These are phyloP conservation scores for Corydoras sp. DNA, from an alignment of 2,113 vertebrate genomes.

Conservation along the genomic window DNA sequence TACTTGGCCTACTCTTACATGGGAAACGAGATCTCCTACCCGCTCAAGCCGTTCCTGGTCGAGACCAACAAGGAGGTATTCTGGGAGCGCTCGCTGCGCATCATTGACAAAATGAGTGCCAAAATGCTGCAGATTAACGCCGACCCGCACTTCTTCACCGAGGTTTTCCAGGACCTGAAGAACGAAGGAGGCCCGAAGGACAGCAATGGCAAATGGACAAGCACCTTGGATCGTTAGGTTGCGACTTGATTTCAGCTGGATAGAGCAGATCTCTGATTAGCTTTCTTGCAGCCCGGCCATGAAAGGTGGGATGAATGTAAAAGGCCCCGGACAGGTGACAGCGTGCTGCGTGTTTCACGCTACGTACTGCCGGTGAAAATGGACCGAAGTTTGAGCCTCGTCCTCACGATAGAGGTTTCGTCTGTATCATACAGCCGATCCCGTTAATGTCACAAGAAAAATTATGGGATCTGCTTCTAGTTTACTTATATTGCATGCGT, in stretches of 20 bases:
- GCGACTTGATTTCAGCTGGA: slow-evolving; percentile 12
- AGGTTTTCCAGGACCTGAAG: slow-evolving; percentile 91
- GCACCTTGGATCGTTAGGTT: slow-evolving; percentile 80
- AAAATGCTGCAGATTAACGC: slow-evolving; percentile 88
- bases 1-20: slow-evolving; percentile 91
- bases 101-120: slow-evolving; percentile 80
- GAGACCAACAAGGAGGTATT: slow-evolving; percentile 86
- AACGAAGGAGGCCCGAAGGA: slow-evolving; percentile 74
- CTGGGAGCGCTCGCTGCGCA: slow-evolving; percentile 83
- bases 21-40: slow-evolving; percentile 93
- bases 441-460: slow-evolving; percentile 51
- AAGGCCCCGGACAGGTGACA: slow-evolving; percentile 32
- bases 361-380: slow-evolving; percentile 18
- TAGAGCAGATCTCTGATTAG: slow-evolving; percentile 29
- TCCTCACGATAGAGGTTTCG: slow-evolving; percentile 36
- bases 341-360: slow-evolving; percentile 26
- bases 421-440: slow-evolving; percentile 44
- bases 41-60: slow-evolving; percentile 87
- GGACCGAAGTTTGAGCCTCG: slow-evolving; percentile 30
- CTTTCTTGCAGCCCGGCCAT: slow-evolving; percentile 25
- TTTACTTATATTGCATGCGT: slow-evolving; percentile 52
- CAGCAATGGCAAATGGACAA: slow-evolving; percentile 70
- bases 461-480: slow-evolving; percentile 37
- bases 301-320: slow-evolving; percentile 45
- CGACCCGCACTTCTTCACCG: slow-evolving; percentile 88